Evolutionary conservation across 2,113 vertebrate species (phyloP), one percentile per base, ranked within the genome.

Genomic region (Panthera uncia): DNA sequence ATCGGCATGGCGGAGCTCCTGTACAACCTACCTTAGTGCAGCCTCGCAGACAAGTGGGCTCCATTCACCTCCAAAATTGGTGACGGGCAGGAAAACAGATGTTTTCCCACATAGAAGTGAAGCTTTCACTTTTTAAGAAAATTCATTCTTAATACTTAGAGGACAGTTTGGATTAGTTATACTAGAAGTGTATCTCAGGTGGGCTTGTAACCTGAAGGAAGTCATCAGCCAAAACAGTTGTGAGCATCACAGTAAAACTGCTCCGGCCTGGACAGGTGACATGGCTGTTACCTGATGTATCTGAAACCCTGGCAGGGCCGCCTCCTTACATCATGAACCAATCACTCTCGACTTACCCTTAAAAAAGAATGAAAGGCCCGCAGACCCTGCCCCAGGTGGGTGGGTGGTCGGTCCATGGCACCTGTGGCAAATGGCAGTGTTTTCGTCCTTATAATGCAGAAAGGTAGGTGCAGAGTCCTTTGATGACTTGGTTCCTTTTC

Each of bases 401-500:
- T 33, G 38, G 68, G 73, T 50, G 36, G 27, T 48, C 83, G 36
- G 27, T 48, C 83, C 5, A 0, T 4, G 3, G 61, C 74, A 90
- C 90, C 96, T 78, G 80, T 61, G 13, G 94, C 92, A 74, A 12
- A 68, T 13, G 10, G 63, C 1, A 15, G 5, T 0, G 1, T 50
- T 73, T 68, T 61, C 66, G 7, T 57, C 12, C 91, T 25, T 36
- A 7, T 36, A 1, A 50, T 29, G 91, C 50, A 94, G 90, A 84
- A 76, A 94, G 81, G 66, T 68, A 68, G 89, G 68, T 88, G 66
- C 27, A 0, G 19, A 38, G 94, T 9, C 74, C 93, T 97, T 95
- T 81, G 95, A 94, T 68, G 91, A 97, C 36, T 38, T 38, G 36
- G 50, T 36, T 93, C 45, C 57, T 91, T 95, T 96, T 96, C 18